Base-by-base conservation (phyloP, 2,113 vertebrate genomes). In the Muntiacus muntjak region DNA sequence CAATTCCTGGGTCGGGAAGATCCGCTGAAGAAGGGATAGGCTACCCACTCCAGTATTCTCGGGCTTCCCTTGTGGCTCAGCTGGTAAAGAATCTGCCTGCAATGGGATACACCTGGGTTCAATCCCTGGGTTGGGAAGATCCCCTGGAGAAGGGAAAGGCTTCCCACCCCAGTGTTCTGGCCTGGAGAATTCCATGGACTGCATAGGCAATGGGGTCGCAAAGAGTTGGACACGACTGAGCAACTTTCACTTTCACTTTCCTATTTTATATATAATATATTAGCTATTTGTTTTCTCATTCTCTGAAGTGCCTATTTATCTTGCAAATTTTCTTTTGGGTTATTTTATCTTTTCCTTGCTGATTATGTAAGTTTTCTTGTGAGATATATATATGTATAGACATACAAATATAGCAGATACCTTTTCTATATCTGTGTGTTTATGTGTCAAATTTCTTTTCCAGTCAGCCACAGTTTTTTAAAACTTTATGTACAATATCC, bases 261-360 rank as follows among this genome's bases (percentile, higher is more conserved):
- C 62, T 67, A 5, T n/a, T 67, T 67, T 67, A 58, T 47, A 47
- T 79, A 43, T 74, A 57, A 87, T 43, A 33, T 57, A 64, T 78
- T 81, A 91, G 36, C 62, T 33, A 67, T 84, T 91, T 97, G 21
- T 96, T 94, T 94, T 91, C 55, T 94, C 7, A 62, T 93, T 97
- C 28, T 89, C 10, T 90, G 40, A 57, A 50, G 17, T 76, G 11
- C 43, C 58, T 60, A 14, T 93, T 79, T 74, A 89, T 85, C 40
- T 96, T 95, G 30, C 45, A 91, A 14, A 87, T 74, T 91, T 93
- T 95, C 16, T 95, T 64, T 90, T 84, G 88, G 52, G 28, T 89
- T 91, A 87, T 43, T 43, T 84, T 90, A 11, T 96, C 23, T 85
- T 95, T 89, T 87, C 81, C 83, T 95, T 91, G 45, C 19, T 45